Evolutionary conservation across 2,888 invertebrate species (phyloP).

Genomic region (Pemphredon lugubris): DNA sequence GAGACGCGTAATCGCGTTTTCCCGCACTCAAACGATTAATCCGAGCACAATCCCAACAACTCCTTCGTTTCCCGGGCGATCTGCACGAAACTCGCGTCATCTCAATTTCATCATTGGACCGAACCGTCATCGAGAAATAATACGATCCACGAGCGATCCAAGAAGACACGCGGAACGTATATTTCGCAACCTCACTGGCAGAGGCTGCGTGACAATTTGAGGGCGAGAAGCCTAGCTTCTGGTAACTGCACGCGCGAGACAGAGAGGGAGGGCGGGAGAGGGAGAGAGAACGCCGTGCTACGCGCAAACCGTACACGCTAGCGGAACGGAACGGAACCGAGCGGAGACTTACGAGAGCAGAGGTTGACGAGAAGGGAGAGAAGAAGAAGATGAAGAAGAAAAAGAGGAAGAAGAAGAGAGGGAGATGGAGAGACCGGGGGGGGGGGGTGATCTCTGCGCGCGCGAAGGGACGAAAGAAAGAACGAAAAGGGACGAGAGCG

Average conservation of each 20-base stretch:
- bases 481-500: conserved; percentile 14
- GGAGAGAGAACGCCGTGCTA: conserved; percentile 4
- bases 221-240: neutral
- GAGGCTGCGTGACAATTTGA: neutral
- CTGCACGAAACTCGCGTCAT: too few species aligned
- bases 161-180: neutral
- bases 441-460: too few species aligned
- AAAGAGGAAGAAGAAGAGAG: neutral
- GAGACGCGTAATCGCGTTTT: too few species aligned
- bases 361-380: conserved; percentile 9
- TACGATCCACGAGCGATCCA: neutral
- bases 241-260: too few species aligned
- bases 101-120: too few species aligned
- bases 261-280: too few species aligned
- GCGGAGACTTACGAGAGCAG: conserved; percentile 13
- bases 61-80: too few species aligned
- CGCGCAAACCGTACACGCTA: conserved; percentile 13
- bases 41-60: too few species aligned
- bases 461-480: neutral
- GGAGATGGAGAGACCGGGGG: conserved; percentile 12
- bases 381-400: conserved; percentile 8
- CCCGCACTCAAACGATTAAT: too few species aligned
- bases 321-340: conserved; percentile 9
- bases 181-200: too few species aligned
- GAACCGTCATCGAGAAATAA: too few species aligned